Evolutionary conservation across 2,888 invertebrate species (phyloP).

Genomic region (Stegophylla sp.): DNA sequence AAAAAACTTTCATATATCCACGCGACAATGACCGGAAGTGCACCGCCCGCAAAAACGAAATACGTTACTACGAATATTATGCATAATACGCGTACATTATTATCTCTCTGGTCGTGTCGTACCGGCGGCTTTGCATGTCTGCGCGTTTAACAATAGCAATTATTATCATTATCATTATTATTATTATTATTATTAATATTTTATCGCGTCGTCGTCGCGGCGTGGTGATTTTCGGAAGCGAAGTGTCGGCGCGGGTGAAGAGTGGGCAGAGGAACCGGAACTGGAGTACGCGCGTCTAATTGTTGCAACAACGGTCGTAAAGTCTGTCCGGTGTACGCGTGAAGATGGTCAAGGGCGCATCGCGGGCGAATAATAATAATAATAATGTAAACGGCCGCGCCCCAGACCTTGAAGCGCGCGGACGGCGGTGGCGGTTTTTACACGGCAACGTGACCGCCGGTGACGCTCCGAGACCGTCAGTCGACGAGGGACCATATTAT

Average conservation of each 20-base stretch:
- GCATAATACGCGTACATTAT: too few relatives aligned
- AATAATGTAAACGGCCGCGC: too few relatives aligned
- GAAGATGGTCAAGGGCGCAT: constrained; percentile 51
- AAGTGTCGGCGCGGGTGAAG: neutral
- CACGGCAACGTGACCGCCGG: neutral
- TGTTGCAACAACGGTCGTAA: constrained; percentile 33
- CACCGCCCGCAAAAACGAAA: neutral
- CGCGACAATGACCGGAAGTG: constrained; percentile 25
- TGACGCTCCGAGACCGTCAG: neutral
- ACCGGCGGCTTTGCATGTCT: constrained; percentile 25
- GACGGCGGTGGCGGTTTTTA: neutral
- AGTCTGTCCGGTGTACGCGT: neutral
- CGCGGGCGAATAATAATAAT: too few relatives aligned
- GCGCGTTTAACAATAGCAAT: constrained; percentile 7
- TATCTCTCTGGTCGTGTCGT: too few relatives aligned
- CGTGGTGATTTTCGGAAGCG: neutral
- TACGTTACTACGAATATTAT: too few relatives aligned
- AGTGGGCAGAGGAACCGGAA: neutral
- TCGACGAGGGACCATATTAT: constrained; percentile 13
- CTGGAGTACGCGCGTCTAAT: too few relatives aligned
- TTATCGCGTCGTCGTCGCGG: neutral
- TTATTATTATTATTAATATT: neutral
- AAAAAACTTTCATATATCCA: neutral
- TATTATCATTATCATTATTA: neutral
- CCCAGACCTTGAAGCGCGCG: constrained; percentile 48